Base-by-base conservation (phyloP, 2,797 vertebrate species). In the Diglossa cyanea region DNA sequence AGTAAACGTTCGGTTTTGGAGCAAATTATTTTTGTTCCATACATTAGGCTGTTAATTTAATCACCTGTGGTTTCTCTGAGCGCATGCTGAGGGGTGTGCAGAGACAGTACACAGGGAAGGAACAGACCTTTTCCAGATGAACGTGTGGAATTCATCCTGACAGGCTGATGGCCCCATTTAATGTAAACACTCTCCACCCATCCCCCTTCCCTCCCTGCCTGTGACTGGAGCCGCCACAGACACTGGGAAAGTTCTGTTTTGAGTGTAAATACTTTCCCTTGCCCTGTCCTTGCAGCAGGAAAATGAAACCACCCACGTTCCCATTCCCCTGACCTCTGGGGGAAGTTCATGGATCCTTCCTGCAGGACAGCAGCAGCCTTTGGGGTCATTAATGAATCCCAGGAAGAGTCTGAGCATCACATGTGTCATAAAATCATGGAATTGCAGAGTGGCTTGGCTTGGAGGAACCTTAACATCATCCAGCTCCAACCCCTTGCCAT, bases 101-200 rank as follows among this genome's bases (percentile, higher is more conserved):
- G 78, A 0, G 2, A 48, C 79, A 77, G 48, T 1, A 53, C 60
- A 31, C 16, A 40, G 35, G 51, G 30, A 65, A 80, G 77, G 88
- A 82, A 67, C 50, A 89, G 84, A 74, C 42, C 80, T 88, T 85
- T 65, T 91, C 65, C 74, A 94, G 90, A 23, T 91, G 81, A 79
- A 87, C 0, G 4, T 61, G 83, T 68, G 78, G 77, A 92, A 92
- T 65, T 61, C 87, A 79, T 47, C 74, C 77, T 87, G 60, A 61
- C 50, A 85, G 72, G 17, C 44, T 76, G 83, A 84, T 3, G 35
- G 54, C 33, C 47, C 60, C 47, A 28, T 74, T 91, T 39, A 58
- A 24, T 31, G 61, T 63, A 88, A 93, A 88, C 65, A 88, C 53
- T n/a, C 77, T 58, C 24, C 19, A 15, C 39, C 85, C 53, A 76